Base-by-base conservation (phyloP, 2,888 invertebrate species). In the Adineta ricciae region DNA sequence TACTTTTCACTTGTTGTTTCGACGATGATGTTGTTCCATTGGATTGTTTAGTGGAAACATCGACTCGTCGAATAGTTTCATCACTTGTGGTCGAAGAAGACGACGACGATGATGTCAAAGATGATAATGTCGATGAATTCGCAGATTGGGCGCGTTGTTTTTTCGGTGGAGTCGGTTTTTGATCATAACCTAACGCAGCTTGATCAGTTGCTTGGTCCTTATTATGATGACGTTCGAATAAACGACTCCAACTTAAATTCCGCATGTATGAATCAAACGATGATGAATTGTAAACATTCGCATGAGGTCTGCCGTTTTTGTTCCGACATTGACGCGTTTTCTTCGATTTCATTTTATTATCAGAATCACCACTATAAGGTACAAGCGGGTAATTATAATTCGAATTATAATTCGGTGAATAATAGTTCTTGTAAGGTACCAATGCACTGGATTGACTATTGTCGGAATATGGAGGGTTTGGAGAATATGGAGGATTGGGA, bases 261-360 rank as follows among this genome's bases (percentile, higher is more conserved):
- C 36, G 41, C 78, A 78, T 78, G n/a, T 78, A 14, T 14, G 38
- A 24, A 78, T 78, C 78, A 78, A 78, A 78, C 41, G 78, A 78
- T 38, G 38, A 38, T 21, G 38, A 38, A 41, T 78, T 41, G 41
- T 78, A 78, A 78, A 78, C 41, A 78, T 78, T 78, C 24, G 78
- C 24, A 78, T 78, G 78, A 41, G 38, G 78, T 78, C 14, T 4
- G 3, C 9, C 2, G 14, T 2, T 19, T 21, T 41, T 24, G 3
- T n/a, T 38, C n/a, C 21, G 24, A 78, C 7, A 1, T 24, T 2
- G 4, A n/a, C 41, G 78, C 11, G 1, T 21, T 41, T 41, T 38
- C 24, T 9, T 41, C 24, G 36, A 14, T 27, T 4, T 64, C 19
- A 24, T 24, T 78, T 8, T 24, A 78, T 11, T 1, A 2, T 16